phyloP scores from a whole-genome alignment of 2,888 invertebrate genomes.

The Poecilus cupreus region DNA sequence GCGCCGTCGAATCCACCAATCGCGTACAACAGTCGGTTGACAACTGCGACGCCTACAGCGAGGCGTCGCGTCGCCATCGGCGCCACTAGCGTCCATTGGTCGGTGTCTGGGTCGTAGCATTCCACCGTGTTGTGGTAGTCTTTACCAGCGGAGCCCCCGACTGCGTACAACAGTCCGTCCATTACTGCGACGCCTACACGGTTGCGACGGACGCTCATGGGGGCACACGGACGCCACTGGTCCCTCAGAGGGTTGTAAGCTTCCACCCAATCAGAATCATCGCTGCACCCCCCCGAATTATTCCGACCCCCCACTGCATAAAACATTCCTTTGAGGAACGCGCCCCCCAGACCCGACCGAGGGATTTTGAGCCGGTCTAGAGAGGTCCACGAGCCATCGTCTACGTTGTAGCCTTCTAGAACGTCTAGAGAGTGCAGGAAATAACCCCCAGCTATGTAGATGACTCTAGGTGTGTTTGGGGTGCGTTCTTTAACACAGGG shows the following conservation, averaged over 20 bases:
- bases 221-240: constrained; percentile 90
- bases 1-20: constrained; percentile 93
- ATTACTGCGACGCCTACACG: constrained; percentile 95
- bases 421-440: constrained; percentile 89
- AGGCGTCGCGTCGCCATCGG: constrained; percentile 86
- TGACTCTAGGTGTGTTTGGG: constrained; percentile 91
- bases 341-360: constrained; percentile 90
- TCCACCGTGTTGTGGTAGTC: constrained; percentile 93
- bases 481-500: constrained; percentile 89
- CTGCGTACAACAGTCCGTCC: constrained; percentile 93
- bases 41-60: constrained; percentile 87
- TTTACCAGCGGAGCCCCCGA: constrained; percentile 91
- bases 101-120: constrained; percentile 91
- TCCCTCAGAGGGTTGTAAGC: constrained; percentile 90
- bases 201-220: constrained; percentile 91
- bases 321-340: constrained; percentile 89
- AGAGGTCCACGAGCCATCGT: constrained; percentile 88
- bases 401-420: constrained; percentile 91
- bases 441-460: constrained; percentile 95
- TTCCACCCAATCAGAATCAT: constrained; percentile 92
- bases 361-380: constrained; percentile 90
- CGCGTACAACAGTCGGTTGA: constrained; percentile 82
- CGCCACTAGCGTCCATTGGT: constrained; percentile 86
- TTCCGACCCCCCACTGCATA: constrained; percentile 96
- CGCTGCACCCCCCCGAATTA: constrained; percentile 90